Evolutionary conservation across 2,888 invertebrate species (phyloP).

Genomic region (Lobophora halterata): DNA sequence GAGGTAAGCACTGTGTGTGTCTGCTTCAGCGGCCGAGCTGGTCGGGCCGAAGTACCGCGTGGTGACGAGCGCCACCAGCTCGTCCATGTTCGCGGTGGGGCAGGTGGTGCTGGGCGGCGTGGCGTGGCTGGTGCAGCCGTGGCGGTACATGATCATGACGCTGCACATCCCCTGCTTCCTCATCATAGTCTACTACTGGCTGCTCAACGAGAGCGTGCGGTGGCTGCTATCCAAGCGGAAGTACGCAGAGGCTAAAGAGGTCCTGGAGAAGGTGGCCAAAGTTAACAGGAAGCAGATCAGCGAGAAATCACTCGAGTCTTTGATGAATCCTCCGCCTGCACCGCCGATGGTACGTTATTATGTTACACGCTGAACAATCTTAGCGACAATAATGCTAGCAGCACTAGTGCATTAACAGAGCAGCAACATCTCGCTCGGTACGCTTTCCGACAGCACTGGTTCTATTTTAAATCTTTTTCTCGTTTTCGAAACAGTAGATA

Average conservation of each 20-base stretch:
- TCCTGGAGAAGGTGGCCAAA: slow-evolving; percentile 82
- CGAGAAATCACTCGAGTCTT: slow-evolving; percentile 69
- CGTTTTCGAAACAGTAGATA: too few relatives aligned
- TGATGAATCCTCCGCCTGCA: slow-evolving; percentile 60
- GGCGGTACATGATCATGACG: slow-evolving; percentile 84
- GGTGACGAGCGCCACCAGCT: slow-evolving; percentile 83
- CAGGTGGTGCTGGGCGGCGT: slow-evolving; percentile 84
- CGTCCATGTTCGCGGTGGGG: slow-evolving; percentile 86
- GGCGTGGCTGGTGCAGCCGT: slow-evolving; percentile 85
- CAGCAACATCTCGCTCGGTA: too few relatives aligned
- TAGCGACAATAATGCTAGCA: too few relatives aligned
- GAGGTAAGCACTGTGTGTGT: too few relatives aligned
- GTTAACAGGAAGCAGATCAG: slow-evolving; percentile 81
- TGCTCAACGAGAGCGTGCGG: slow-evolving; percentile 84
- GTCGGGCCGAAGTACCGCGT: slow-evolving; percentile 88
- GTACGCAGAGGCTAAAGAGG: slow-evolving; percentile 80
- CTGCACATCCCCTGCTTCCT: slow-evolving; percentile 85
- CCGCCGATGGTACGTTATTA: slow-evolving; percentile 24
- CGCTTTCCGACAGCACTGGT: too few relatives aligned
- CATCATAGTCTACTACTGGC: slow-evolving; percentile 84
- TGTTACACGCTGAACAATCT: too few relatives aligned
- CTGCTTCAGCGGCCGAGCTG: slow-evolving; percentile 85
- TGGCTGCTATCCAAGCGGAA: slow-evolving; percentile 87
- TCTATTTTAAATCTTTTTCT: too few relatives aligned
- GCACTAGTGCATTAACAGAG: too few relatives aligned